These are phyloP conservation scores for Etheostoma perlongum DNA, from an alignment of 2,797 vertebrate genomes.

Conservation along the genomic window DNA sequence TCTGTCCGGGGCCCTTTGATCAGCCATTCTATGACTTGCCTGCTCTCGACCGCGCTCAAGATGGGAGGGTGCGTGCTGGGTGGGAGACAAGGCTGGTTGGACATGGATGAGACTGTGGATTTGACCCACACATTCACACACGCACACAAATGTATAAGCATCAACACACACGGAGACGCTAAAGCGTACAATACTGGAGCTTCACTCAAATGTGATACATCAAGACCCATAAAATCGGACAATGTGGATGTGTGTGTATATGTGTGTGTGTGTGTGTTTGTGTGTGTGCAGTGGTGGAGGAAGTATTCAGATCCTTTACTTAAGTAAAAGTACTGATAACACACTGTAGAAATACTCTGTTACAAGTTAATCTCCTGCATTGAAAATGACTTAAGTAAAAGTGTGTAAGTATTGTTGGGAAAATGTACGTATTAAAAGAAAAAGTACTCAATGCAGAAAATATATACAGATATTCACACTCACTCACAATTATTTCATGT, in stretches of 20 bases:
- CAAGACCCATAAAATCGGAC: not conserved
- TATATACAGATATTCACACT: too few species aligned
- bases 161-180: not conserved
- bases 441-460: too few species aligned
- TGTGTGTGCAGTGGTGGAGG: too few species aligned
- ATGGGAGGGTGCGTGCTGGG: slow-evolving; percentile 57
- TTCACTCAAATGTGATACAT: slow-evolving; percentile 18
- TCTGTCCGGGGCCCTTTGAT: slow-evolving; percentile 80
- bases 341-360: too few species aligned
- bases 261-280: not conserved
- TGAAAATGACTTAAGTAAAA: too few species aligned
- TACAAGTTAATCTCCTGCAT: too few species aligned
- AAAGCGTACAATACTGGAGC: not conserved
- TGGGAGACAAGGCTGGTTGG: slow-evolving; percentile 58
- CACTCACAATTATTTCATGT: too few species aligned
- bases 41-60: slow-evolving; percentile 65
- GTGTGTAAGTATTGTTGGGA: too few species aligned
- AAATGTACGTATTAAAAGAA: too few species aligned
- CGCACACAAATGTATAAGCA: not conserved
- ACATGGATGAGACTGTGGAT: slow-evolving; percentile 52
- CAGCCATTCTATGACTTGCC: slow-evolving; percentile 66
- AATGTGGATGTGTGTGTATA: slow-evolving; percentile 1
- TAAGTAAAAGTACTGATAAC: too few species aligned
- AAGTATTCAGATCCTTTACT: too few species aligned
- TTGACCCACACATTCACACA: slow-evolving; percentile 39